Evolutionary conservation across 2,888 invertebrate species (phyloP).

Genomic region (Lasioglossum morio): DNA sequence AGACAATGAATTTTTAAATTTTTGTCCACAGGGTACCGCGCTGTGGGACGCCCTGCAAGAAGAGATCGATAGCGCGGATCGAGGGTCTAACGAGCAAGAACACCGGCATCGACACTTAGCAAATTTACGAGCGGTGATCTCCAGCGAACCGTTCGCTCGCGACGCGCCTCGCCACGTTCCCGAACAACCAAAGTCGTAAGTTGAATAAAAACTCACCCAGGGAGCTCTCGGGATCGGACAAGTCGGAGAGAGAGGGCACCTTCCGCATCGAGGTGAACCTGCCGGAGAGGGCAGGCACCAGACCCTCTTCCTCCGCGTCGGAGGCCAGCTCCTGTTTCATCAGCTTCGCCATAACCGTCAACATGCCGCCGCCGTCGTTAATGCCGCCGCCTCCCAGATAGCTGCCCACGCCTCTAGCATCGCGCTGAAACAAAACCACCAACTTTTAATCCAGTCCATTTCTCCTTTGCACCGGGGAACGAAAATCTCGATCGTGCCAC

Average conservation of each 20-base stretch:
- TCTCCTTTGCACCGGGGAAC: not conserved
- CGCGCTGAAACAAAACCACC: conserved; percentile 73
- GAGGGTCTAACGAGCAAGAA: conserved; percentile 18
- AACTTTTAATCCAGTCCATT: conserved; percentile 10
- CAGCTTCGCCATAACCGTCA: conserved; percentile 83
- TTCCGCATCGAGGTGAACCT: conserved; percentile 91
- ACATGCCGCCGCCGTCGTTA: conserved; percentile 79
- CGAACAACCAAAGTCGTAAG: not conserved
- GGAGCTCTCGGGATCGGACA: conserved; percentile 95
- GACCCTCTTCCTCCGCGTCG: conserved; percentile 87
- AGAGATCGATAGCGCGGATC: conserved; percentile 1
- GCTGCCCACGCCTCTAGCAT: conserved; percentile 79
- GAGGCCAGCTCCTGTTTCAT: conserved; percentile 87
- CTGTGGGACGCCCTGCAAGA: not conserved
- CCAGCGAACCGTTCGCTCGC: conserved; percentile 17
- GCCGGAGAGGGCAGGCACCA: conserved; percentile 86
- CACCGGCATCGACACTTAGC: not conserved
- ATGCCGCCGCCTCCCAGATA: conserved; percentile 77
- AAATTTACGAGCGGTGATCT: conserved; percentile 30
- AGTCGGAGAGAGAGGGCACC: conserved; percentile 95
- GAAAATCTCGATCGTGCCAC: not conserved
- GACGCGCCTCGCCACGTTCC: not conserved
- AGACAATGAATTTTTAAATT: too few species aligned
- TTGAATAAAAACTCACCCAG: conserved; percentile 89
- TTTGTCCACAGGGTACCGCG: too few species aligned